Conservation (phyloP, 2,797 vertebrate genomes). For the Poliocrania exsul region DNA sequence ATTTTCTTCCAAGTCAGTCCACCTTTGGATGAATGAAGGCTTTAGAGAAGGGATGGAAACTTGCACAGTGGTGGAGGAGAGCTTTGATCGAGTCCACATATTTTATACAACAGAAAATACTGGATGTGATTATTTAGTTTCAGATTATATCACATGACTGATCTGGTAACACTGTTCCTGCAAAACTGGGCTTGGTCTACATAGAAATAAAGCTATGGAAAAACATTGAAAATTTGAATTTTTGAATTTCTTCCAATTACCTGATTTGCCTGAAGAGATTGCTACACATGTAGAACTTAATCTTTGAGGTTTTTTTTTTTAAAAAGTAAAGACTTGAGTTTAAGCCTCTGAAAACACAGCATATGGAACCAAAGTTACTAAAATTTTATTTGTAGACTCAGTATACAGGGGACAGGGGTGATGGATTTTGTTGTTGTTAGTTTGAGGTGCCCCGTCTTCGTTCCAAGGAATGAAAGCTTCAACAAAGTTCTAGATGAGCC, state of each 20-base stretch:
- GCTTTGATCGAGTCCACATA: background rate
- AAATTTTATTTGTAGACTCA: background rate
- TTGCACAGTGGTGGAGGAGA: background rate
- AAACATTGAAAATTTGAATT: background rate
- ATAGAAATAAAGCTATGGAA: background rate
- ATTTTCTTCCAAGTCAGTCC: background rate
- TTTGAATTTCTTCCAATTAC: background rate
- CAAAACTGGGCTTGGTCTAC: background rate
- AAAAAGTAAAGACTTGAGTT: background rate
- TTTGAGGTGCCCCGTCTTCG: background rate
- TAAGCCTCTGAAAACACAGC: background rate
- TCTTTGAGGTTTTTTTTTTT: background rate
- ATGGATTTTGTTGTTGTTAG: background rate
- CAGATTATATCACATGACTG: background rate
- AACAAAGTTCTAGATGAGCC: background rate
- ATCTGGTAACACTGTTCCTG: background rate
- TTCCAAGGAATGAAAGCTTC: background rate
- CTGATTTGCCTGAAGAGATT: background rate
- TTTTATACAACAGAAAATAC: background rate
- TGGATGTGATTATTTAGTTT: background rate
- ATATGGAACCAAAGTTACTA: background rate
- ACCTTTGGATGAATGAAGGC: background rate
- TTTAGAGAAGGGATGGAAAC: background rate
- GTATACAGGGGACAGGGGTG: rapidly evolving
- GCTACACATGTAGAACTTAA: background rate